Conservation (phyloP, 2,888 invertebrate genomes). For the Caradrina clavipalpis region DNA sequence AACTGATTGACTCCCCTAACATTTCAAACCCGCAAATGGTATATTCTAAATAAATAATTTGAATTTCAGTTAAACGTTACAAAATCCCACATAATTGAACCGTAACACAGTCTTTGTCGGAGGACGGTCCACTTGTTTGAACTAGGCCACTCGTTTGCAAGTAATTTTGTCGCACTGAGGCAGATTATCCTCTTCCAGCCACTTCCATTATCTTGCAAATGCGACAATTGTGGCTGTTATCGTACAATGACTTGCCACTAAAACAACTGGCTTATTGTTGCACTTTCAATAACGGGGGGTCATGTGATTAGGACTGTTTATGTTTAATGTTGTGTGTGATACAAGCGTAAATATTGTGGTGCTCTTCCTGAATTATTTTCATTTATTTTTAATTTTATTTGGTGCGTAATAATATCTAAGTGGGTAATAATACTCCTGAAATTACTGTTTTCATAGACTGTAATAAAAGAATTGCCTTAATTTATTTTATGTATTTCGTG, state of each 20-base stretch:
- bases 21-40: too few species aligned
- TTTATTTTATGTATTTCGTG: too few species aligned
- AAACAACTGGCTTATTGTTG: constrained; percentile 60
- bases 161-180: constrained; percentile 66
- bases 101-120: constrained; percentile 27
- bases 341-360: neutral
- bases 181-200: constrained; percentile 72
- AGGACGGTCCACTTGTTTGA: constrained; percentile 69
- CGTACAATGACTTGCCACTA: constrained; percentile 71
- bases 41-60: too few species aligned
- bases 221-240: constrained; percentile 75
- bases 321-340: constrained; percentile 2
- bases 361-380: neutral
- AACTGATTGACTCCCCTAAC: too few species aligned
- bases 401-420: too few species aligned
- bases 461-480: too few species aligned
- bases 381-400: too few species aligned
- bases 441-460: too few species aligned
- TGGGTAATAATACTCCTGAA: too few species aligned
- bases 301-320: constrained; percentile 26
- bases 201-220: constrained; percentile 78
- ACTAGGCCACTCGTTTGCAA: constrained; percentile 67
- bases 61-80: neutral
- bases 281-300: constrained; percentile 47
- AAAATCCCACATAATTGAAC: constrained; percentile 27